Base-by-base conservation (phyloP, 2,797 vertebrate species). In the Peromyscus attwateri region DNA sequence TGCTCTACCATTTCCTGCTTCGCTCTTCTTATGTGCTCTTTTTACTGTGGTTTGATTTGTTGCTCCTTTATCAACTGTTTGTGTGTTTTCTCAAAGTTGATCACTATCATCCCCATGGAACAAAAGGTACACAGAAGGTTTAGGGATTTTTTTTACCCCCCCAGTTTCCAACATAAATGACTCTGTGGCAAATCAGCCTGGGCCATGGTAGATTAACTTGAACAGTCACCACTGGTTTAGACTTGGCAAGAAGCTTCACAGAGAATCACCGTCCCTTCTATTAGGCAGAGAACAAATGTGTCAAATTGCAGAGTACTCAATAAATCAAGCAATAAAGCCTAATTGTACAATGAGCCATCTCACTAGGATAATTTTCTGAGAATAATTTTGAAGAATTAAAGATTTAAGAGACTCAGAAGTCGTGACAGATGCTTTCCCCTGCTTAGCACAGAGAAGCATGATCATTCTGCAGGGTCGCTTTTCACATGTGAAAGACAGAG, bases 331-430 rank as follows among this genome's bases (percentile, higher is more conserved):
- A 95, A 92, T 96, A 97, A 96, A 94, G 89, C 34, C 82, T 94
- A 92, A 95, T 83, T 96, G 62, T 96, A 95, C 75, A 70, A 71
- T 10, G 43, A 96, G 76, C 52, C 80, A 92, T 92, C 87, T 92
- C 95, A 90, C 79, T 90, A 91, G 94, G 89, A 97, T 90, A 37
- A 90, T 94, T 97, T 97, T 96, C 94, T 96, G 55, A 95, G 95
- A 93, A 94, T 94, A 97, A 97, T 95, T 97, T 97, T 97, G 94
- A 96, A 94, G 92, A 95, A 97, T 95, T 96, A 94, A 97, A 96
- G 88, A 96, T 91, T 94, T 97, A 97, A 97, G 96, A 95, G 95
- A 96, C 62, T 90, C 94, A 82, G 94, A 96, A 97, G 77, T 92
- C 70, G 31, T 89, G 88, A 96, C 88, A 95, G 93, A 95, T 92